Evolutionary conservation across 1,140 invertebrate genomes (phyloP).

Genomic region (Triops cancriformis): DNA sequence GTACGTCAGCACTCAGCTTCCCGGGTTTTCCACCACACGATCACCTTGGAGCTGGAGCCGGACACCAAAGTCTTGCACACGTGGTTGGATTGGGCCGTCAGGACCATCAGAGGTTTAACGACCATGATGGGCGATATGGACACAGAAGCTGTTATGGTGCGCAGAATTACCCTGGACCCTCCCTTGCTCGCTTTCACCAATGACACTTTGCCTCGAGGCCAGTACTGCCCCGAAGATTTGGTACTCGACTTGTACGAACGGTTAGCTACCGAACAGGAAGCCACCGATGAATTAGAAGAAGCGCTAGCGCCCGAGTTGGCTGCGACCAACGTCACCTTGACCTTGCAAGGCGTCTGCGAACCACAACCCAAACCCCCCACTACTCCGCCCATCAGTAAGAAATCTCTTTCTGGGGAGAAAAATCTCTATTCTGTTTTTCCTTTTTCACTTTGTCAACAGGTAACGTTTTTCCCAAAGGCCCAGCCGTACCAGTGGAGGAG

Average conservation of each 20-base stretch:
- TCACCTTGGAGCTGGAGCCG: constrained; percentile 57
- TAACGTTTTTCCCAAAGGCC: constrained; percentile 43
- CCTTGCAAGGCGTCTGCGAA: constrained; percentile 22
- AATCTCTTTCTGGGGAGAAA: constrained; percentile 40
- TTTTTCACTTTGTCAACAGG: constrained; percentile 26
- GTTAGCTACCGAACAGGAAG: constrained; percentile 41
- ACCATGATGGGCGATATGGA: constrained; percentile 59
- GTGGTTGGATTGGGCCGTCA: constrained; percentile 48
- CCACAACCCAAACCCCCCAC: constrained; percentile 16
- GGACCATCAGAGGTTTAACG: constrained; percentile 56
- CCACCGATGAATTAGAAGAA: constrained; percentile 29
- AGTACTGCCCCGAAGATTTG: constrained; percentile 58
- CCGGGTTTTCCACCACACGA: constrained; percentile 71
- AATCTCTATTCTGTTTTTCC: too few relatives aligned
- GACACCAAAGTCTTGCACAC: constrained; percentile 47
- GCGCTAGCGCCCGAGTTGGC: constrained; percentile 17
- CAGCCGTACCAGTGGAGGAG: constrained; percentile 36
- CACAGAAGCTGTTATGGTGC: constrained; percentile 57
- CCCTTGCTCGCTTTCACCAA: constrained; percentile 77
- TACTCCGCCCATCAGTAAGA: constrained; percentile 45
- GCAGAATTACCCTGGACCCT: constrained; percentile 50
- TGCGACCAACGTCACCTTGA: constrained; percentile 19
- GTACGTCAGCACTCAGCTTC: constrained; percentile 66
- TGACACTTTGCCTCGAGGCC: constrained; percentile 61
- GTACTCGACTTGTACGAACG: constrained; percentile 51